phyloP scores from a whole-genome alignment of 1,140 invertebrate species.

The Andrena cerasifolii region DNA sequence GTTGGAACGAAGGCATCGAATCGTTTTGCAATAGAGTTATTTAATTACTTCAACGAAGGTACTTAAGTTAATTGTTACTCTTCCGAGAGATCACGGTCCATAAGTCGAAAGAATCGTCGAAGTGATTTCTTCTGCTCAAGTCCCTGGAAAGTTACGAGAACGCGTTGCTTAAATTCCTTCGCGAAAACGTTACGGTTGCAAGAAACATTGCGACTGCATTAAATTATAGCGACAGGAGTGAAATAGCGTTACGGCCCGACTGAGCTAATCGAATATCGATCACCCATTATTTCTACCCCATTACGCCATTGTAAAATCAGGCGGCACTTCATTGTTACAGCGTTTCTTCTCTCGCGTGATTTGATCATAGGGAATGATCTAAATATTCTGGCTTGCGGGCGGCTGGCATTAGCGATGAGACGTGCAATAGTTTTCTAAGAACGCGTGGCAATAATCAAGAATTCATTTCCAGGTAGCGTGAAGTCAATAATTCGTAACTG shows the following conservation, averaged over 20 bases:
- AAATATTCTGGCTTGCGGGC: background rate
- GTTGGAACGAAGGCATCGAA: background rate
- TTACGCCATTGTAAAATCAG: slow-evolving; percentile 23
- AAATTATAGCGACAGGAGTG: background rate
- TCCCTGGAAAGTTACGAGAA: background rate
- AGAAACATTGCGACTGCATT: background rate
- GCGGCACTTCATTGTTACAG: background rate
- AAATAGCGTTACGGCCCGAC: background rate
- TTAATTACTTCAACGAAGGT: slow-evolving; percentile 3
- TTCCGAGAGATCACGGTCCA: background rate
- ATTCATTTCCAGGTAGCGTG: background rate
- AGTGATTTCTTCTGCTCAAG: background rate
- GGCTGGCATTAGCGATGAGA: background rate
- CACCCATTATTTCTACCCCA: slow-evolving; percentile 9
- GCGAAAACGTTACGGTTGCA: too few relatives aligned
- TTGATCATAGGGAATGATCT: slow-evolving; percentile 24
- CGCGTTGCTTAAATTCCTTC: background rate
- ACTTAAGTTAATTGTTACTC: background rate
- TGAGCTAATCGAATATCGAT: slow-evolving; percentile 22
- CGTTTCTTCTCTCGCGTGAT: background rate
- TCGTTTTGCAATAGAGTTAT: background rate
- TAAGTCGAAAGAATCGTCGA: background rate
- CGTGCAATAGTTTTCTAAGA: slow-evolving; percentile 6
- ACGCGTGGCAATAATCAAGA: background rate
- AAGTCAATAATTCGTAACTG: slow-evolving; percentile 5